Evolutionary conservation across 1,140 invertebrate genomes (phyloP).

Genomic region (Bemisia tabaci): DNA sequence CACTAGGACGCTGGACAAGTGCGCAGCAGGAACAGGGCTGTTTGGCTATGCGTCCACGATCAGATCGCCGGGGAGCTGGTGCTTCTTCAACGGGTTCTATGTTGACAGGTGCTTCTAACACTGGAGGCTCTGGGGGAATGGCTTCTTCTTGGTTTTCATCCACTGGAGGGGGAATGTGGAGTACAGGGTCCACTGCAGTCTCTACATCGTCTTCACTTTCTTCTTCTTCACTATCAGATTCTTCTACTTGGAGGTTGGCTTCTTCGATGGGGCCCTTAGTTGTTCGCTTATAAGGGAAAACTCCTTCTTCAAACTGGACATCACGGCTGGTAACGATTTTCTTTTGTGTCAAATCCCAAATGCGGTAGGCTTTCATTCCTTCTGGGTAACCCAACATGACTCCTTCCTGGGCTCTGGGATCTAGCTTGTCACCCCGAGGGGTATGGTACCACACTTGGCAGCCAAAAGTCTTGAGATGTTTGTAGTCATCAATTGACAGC

Average conservation of each 20-base stretch:
- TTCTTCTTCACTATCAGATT: not conserved
- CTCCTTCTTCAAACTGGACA: conserved; percentile 8
- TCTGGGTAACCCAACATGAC: conserved; percentile 29
- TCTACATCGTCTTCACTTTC: not conserved
- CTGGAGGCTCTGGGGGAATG: not conserved
- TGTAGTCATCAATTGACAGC: not conserved
- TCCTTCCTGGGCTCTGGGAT: conserved; percentile 21
- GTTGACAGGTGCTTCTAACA: too few species aligned
- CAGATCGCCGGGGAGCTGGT: not conserved
- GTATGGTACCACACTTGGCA: conserved; percentile 13
- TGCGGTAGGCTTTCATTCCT: conserved; percentile 25
- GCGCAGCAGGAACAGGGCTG: not conserved
- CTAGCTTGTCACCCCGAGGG: conserved; percentile 23
- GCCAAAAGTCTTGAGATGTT: not conserved
- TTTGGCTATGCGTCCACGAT: not conserved
- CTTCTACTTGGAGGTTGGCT: not conserved
- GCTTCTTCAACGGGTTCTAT: not conserved
- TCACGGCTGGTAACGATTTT: conserved; percentile 22
- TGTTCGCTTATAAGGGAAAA: not conserved
- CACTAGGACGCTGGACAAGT: not conserved
- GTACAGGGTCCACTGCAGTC: not conserved
- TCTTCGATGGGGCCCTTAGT: not conserved
- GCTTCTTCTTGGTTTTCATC: not conserved
- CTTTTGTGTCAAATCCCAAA: conserved; percentile 22
- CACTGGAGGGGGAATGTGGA: not conserved